These are phyloP conservation scores for Eristalis intricaria DNA, from an alignment of 2,888 invertebrate genomes.

Conservation along the genomic window DNA sequence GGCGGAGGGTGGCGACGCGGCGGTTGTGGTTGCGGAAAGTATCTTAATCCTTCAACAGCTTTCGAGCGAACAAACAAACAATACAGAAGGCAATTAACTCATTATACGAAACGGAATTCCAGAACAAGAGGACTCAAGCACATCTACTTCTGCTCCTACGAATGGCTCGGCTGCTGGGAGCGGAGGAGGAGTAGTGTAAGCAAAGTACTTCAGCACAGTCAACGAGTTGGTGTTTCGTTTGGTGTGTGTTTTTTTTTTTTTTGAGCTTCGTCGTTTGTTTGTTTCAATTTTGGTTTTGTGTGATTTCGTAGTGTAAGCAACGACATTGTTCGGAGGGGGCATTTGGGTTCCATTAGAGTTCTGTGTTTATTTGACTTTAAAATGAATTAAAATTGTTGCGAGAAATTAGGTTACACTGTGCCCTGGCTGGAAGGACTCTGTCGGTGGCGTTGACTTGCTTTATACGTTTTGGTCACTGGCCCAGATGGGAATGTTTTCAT, in stretches of 20 bases:
- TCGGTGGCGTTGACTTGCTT: neutral
- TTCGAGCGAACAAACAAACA: conserved; percentile 64
- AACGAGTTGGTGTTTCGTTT: conserved; percentile 24
- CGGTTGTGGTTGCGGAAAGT: conserved; percentile 52
- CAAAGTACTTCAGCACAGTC: conserved; percentile 34
- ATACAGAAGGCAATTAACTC: conserved; percentile 70
- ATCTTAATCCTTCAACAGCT: conserved; percentile 70
- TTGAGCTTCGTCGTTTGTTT: neutral
- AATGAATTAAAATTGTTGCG: conserved; percentile 58
- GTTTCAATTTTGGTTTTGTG: conserved; percentile 1
- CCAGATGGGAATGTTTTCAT: conserved; percentile 24
- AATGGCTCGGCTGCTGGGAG: neutral
- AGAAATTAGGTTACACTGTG: conserved; percentile 44
- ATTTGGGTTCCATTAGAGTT: conserved; percentile 21
- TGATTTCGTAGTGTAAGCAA: conserved; percentile 9
- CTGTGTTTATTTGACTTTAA: conserved; percentile 45
- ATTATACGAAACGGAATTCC: conserved; percentile 70
- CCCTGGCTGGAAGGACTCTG: neutral
- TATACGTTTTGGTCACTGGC: neutral
- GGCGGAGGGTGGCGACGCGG: neutral
- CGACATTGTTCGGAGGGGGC: conserved; percentile 16
- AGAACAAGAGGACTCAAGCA: conserved; percentile 47
- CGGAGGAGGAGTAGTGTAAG: neutral
- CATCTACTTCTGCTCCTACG: neutral
- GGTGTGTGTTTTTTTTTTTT: neutral